Conservation (phyloP, 2,888 invertebrate species). For the Phymatocera aterrima region DNA sequence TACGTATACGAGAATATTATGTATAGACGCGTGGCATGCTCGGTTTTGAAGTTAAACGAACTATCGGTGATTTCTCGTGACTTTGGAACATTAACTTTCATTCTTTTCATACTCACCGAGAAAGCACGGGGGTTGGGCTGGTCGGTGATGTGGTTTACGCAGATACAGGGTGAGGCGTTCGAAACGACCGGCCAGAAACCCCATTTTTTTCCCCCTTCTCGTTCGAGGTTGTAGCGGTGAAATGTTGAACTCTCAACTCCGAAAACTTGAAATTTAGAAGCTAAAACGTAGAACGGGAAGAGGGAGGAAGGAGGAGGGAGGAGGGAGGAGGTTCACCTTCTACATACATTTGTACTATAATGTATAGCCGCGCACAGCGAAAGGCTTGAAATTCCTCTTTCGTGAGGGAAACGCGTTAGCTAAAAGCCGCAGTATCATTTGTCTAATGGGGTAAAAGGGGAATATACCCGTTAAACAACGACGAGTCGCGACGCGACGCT, state of each 20-base stretch:
- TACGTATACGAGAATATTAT: too few species aligned
- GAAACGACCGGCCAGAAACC: background rate
- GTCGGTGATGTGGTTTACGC: background rate
- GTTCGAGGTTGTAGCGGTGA: background rate
- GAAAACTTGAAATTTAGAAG: background rate
- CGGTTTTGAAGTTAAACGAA: too few species aligned
- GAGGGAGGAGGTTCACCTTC: background rate
- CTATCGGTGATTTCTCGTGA: background rate
- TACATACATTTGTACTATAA: constrained; percentile 11
- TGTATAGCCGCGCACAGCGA: constrained; percentile 9
- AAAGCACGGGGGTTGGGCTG: background rate
- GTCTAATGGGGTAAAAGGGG: constrained; percentile 43
- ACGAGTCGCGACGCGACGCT: constrained; percentile 18
- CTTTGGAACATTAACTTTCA: constrained; percentile 13
- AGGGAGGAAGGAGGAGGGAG: background rate
- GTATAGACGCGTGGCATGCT: too few species aligned
- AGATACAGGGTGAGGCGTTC: background rate
- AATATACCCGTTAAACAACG: constrained; percentile 28
- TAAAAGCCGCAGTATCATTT: constrained; percentile 44
- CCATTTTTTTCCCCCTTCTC: background rate
- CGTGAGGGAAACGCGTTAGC: constrained; percentile 42
- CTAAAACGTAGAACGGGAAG: too few species aligned
- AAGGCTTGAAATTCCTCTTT: constrained; percentile 14
- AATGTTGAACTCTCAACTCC: background rate
- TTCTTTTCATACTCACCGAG: background rate